These are phyloP conservation scores for Plestiodon gilberti DNA, from an alignment of 2,113 vertebrate species.

Conservation along the genomic window DNA sequence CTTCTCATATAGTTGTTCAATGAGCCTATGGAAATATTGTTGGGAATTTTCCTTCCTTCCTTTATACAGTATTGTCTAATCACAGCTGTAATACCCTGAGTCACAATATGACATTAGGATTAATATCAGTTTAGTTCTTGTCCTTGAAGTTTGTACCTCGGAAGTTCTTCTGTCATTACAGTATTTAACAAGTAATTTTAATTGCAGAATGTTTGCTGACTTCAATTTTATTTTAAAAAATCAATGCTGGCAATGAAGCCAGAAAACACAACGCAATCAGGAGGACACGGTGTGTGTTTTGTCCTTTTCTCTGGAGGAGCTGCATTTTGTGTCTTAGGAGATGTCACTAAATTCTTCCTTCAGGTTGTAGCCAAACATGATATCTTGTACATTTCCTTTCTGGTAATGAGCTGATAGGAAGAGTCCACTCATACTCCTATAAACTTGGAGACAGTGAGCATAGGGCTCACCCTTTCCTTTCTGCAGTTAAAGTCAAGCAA, in stretches of 20 bases:
- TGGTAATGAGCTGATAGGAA: conserved; percentile 45
- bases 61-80: neutral
- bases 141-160: neutral
- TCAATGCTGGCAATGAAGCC: neutral
- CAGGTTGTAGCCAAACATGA: neutral
- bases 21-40: neutral
- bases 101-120: neutral
- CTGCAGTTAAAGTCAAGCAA: conserved; percentile 38
- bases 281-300: neutral
- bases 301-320: neutral
- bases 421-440: conserved; percentile 41
- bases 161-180: neutral
- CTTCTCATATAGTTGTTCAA: neutral
- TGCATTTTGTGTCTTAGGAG: neutral
- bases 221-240: neutral
- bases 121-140: neutral
- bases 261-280: neutral
- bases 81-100: neutral
- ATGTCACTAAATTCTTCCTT: neutral
- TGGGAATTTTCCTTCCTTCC: neutral
- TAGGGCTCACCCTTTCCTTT: conserved; percentile 70
- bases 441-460: conserved; percentile 35
- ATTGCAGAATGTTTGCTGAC: neutral
- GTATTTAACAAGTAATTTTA: neutral
- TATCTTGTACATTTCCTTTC: conserved; percentile 52